A percentile compares a stretch with the other conserved stretches of the same genome.
phyloP scores from a whole-genome alignment of 2,113 vertebrate species.

The Dasyurus viverrinus region DNA sequence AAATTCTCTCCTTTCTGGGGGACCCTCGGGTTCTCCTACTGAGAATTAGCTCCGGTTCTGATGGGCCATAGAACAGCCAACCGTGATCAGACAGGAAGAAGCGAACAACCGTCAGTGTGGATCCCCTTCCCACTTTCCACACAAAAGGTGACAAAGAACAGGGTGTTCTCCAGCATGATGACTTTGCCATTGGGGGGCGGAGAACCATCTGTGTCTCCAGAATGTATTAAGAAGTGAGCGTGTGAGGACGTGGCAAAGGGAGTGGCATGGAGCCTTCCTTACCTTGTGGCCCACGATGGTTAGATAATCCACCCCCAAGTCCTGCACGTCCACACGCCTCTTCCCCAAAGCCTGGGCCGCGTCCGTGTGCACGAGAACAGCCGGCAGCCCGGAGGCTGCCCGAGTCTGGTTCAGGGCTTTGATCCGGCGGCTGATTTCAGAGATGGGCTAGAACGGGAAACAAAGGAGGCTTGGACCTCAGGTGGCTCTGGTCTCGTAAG shows the following conservation, averaged over 20 bases:
- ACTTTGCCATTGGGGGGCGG: neutral
- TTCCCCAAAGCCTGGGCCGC: constrained; percentile 97
- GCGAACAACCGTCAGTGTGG: neutral
- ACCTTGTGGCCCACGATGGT: constrained; percentile 98
- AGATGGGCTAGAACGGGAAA: constrained; percentile 85
- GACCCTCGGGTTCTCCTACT: neutral
- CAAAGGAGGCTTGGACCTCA: rapidly evolving
- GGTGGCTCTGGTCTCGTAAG: rapidly evolving
- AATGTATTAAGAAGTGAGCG: no score
- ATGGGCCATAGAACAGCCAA: neutral
- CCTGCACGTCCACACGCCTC: constrained; percentile 87
- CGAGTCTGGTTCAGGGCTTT: constrained; percentile 82
- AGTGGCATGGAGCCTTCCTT: neutral
- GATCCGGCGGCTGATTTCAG: constrained; percentile 87
- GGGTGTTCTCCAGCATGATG: neutral
- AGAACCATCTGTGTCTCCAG: neutral
- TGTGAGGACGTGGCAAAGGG: no score
- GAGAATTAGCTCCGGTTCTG: no score
- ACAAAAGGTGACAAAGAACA: neutral
- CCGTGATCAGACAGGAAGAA: neutral
- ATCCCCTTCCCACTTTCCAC: neutral
- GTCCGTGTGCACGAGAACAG: constrained; percentile 92
- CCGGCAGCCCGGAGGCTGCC: constrained; percentile 63
- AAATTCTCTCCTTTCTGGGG: neutral
- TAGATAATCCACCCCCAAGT: constrained; percentile 94